Evolutionary conservation across 2,797 vertebrate genomes (phyloP), one percentile per base, ranked within the genome.

Genomic region (Nothura maculosa): DNA sequence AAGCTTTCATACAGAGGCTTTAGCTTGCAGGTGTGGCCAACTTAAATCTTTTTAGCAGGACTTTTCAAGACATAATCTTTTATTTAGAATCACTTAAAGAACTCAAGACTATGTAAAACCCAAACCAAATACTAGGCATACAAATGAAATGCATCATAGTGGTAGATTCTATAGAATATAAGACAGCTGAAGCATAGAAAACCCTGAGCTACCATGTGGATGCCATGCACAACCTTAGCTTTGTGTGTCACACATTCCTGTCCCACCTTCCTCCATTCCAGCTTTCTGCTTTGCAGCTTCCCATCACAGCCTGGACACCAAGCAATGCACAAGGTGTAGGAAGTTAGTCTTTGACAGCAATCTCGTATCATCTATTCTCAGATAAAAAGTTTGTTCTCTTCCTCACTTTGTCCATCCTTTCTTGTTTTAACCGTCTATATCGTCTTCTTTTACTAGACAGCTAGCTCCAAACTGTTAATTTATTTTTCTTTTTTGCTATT

Each of bases 401-500:
- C 60, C 20, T 2, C 25, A 38, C 63, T 94, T 87, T 28, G 4
- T 60, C 57, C 36, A 16, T 62, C 66, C 67, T 91, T 92, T 84
- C 43, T 90, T 63, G 36, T 63, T 77, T 85, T 70, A 73, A 80
- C 54, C 61, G 67, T 67, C 69, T 82, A 4, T 24, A 81, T 85
- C 74, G 73, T 3, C 1, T 68, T 78, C 64, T 69, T 28, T 80
- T 90, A 78, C 61, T 42, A 52, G 84, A 80, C 48, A 61, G 7
- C 34, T 68, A 55, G 48, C 68, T 92, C 86, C 82, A 55, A 77
- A 81, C 76, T 94, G 81, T 30, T 93, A 24, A 24, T 47, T 47
- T 47, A 45, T 25, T 25, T 47, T 47, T 48, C 12, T 48, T 94
- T 92, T 85, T 78, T 81, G 89, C 89, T 95, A 45, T 78, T 55